Conservation (phyloP, 2,797 vertebrate genomes). For the Phaenicophaeus curvirostris region DNA sequence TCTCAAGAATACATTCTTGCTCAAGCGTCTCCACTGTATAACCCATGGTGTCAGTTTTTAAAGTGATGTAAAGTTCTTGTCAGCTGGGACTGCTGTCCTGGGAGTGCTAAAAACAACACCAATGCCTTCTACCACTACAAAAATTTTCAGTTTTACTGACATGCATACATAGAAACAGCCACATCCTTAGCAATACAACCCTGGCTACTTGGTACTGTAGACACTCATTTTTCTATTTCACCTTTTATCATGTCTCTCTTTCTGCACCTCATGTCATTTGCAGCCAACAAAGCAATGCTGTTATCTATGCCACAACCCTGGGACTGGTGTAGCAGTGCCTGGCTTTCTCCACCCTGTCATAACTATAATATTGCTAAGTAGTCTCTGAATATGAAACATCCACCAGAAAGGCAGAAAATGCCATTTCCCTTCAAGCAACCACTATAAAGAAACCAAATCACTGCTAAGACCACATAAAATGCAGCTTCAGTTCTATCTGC, state of each 20-base stretch:
- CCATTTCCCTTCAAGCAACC: conserved; percentile 27
- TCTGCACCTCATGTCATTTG: background rate
- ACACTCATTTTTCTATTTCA: background rate
- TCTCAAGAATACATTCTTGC: background rate
- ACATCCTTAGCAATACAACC: background rate
- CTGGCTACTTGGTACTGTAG: background rate
- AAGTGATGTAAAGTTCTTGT: background rate
- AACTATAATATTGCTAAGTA: background rate
- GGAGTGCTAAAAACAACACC: background rate
- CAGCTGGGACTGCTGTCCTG: background rate
- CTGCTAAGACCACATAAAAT: conserved; percentile 63
- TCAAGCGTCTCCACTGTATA: background rate
- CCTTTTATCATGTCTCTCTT: background rate
- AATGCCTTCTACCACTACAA: background rate
- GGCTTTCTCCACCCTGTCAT: background rate
- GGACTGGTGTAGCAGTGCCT: background rate
- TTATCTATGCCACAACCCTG: background rate
- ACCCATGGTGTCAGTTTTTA: background rate
- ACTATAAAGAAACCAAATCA: background rate
- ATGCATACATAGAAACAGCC: background rate
- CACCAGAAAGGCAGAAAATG: conserved; percentile 46
- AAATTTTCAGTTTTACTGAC: background rate
- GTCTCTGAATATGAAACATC: conserved; percentile 47
- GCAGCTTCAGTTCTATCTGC: conserved; percentile 27
- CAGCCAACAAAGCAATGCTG: background rate